A percentile compares a stretch with the other conserved stretches of the same genome.
Evolutionary conservation across 92 coral and sea anemone genomes (phyloP).

Genomic region (Micromussa lordhowensis): DNA sequence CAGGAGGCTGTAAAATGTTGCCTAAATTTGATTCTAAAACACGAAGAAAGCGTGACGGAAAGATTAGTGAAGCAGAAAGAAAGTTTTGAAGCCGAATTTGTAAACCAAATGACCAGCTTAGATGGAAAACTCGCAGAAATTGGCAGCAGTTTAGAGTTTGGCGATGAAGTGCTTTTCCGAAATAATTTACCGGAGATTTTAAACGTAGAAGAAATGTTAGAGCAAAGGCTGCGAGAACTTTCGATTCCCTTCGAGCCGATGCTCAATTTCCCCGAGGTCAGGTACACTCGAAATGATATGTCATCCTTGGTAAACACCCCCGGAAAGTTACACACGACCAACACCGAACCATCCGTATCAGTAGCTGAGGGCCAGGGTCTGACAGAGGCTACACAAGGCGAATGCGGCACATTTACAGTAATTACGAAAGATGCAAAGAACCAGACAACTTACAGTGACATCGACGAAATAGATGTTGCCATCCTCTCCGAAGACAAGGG

Average conservation of each 20-base stretch:
- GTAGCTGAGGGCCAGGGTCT: constrained; percentile 14
- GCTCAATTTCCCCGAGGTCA: not conserved
- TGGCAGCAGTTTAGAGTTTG: constrained; percentile 2
- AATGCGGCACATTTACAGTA: constrained; percentile 10
- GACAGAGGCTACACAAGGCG: not conserved
- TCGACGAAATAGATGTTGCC: not conserved
- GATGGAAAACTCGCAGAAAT: constrained; percentile 19
- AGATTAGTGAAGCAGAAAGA: not conserved
- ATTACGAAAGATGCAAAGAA: not conserved
- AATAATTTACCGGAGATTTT: constrained; percentile 28
- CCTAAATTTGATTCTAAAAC: constrained; percentile 22
- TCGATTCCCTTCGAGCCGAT: not conserved
- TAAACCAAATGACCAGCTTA: not conserved
- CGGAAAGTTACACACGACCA: constrained; percentile 4
- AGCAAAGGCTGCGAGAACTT: constrained; percentile 14
- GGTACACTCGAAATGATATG: not conserved
- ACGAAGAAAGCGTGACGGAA: constrained; percentile 15
- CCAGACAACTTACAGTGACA: constrained; percentile 5
- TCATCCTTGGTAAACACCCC: not conserved
- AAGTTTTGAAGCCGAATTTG: not conserved
- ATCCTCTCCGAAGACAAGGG: not conserved
- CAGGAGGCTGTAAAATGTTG: no score
- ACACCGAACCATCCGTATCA: constrained; percentile 8
- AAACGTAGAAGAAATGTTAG: constrained; percentile 9
- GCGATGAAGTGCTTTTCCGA: constrained; percentile 8